A percentile compares a stretch with the other conserved stretches of the same genome.
These are phyloP conservation scores for Condylura cristata DNA, from an alignment of 2,113 vertebrate species.

Conservation along the genomic window DNA sequence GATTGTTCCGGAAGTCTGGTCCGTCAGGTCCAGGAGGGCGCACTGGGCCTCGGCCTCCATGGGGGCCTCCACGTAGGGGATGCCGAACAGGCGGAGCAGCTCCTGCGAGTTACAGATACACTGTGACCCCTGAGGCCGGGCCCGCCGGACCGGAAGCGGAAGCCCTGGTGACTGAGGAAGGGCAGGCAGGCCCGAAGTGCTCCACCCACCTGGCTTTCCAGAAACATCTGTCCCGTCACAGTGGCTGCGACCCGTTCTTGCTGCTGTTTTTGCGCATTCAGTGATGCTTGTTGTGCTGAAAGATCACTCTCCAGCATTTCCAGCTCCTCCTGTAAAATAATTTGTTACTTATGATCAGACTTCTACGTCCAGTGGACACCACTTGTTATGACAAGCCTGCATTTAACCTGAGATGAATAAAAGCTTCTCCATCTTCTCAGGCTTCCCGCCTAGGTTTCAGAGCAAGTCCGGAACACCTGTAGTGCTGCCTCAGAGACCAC, in stretches of 20 bases:
- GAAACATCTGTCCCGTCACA: conserved; percentile 97
- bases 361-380: no score
- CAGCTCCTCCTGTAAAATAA: conserved; percentile 91
- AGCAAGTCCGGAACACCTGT: background rate
- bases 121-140: background rate
- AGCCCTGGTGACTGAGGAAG: accelerated
- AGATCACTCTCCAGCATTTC: conserved; percentile 90
- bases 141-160: background rate
- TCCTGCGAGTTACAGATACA: conserved; percentile 85
- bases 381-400: background rate
- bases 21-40: conserved; percentile 91
- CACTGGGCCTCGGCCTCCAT: conserved; percentile 98
- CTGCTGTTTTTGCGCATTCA: conserved; percentile 93
- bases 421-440: background rate
- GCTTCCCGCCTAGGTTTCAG: background rate
- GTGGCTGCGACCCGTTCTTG: conserved; percentile 94
- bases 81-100: conserved; percentile 94
- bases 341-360: background rate
- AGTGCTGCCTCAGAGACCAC: background rate
- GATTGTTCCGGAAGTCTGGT: conserved; percentile 97
- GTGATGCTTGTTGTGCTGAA: conserved; percentile 88
- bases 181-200: background rate
- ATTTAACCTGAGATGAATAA: conserved; percentile 29
- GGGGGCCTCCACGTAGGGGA: conserved; percentile 95
- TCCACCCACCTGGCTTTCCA: conserved; percentile 94